Evolutionary conservation across 1,140 invertebrate genomes (phyloP).

Genomic region (Papilio aristodemus): DNA sequence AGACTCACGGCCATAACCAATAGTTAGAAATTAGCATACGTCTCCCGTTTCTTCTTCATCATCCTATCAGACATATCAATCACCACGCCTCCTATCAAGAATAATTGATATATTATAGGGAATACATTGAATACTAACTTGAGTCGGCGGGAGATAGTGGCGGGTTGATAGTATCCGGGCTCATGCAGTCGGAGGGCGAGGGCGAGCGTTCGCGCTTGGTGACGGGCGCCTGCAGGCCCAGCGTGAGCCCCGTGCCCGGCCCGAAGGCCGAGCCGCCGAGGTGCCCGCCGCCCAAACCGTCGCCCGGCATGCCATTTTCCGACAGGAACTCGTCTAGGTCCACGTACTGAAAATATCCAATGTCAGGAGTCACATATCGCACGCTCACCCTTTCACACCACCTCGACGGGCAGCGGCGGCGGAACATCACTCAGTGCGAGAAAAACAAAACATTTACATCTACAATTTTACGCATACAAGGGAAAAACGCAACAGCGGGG

Average conservation of each 20-base stretch:
- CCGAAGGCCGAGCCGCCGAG: slow-evolving; percentile 81
- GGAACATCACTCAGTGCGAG: not conserved
- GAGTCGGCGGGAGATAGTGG: slow-evolving; percentile 90
- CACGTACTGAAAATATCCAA: slow-evolving; percentile 88
- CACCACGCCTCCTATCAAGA: no score
- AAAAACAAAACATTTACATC: not conserved
- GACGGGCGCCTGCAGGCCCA: slow-evolving; percentile 81
- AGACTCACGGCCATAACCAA: no score
- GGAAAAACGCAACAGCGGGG: not conserved
- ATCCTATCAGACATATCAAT: no score
- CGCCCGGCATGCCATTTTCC: slow-evolving; percentile 94
- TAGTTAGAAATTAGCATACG: no score
- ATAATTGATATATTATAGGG: not conserved
- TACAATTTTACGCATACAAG: not conserved
- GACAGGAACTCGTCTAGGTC: slow-evolving; percentile 97
- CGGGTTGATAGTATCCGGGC: slow-evolving; percentile 91
- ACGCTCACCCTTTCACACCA: slow-evolving; percentile 39
- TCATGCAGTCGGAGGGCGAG: slow-evolving; percentile 91
- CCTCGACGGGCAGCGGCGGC: slow-evolving; percentile 23
- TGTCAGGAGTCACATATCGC: slow-evolving; percentile 44
- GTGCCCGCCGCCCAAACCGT: slow-evolving; percentile 84
- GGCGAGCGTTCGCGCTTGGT: slow-evolving; percentile 90
- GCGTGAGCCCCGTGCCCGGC: slow-evolving; percentile 78
- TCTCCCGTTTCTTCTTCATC: no score
- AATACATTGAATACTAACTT: slow-evolving; percentile 83